phyloP scores from a whole-genome alignment of 2,113 vertebrate species.

The Beaufortia kweichowensis region DNA sequence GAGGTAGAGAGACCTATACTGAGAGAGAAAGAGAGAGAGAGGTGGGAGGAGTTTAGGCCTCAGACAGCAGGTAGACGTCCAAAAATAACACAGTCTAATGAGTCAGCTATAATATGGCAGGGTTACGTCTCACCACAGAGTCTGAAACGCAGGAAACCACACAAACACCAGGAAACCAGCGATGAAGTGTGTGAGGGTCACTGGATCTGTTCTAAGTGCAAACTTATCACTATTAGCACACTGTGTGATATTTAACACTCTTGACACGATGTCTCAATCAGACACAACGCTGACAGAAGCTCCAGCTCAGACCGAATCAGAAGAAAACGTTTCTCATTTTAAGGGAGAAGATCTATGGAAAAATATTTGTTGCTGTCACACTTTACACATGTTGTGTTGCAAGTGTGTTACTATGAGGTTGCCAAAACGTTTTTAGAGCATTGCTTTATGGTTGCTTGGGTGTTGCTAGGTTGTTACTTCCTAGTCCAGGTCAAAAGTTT shows the following conservation, averaged over 20 bases:
- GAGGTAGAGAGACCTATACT: too few relatives aligned
- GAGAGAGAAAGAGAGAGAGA: background rate
- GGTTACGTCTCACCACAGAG: background rate
- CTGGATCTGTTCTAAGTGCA: background rate
- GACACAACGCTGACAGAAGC: background rate
- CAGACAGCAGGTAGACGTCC: slow-evolving; percentile 24
- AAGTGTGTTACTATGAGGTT: too few relatives aligned
- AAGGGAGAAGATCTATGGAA: too few relatives aligned
- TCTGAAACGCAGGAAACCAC: background rate
- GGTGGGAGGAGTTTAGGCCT: slow-evolving; percentile 10
- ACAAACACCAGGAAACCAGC: background rate
- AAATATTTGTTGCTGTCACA: background rate
- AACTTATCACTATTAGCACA: background rate
- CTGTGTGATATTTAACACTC: slow-evolving; percentile 5
- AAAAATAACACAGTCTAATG: slow-evolving; percentile 28
- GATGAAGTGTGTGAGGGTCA: slow-evolving; percentile 9
- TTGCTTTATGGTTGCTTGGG: too few relatives aligned
- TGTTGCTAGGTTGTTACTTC: too few relatives aligned
- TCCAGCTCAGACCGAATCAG: background rate
- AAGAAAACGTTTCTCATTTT: too few relatives aligned
- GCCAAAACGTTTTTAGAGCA: too few relatives aligned
- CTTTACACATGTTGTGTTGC: background rate
- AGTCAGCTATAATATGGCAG: slow-evolving; percentile 28
- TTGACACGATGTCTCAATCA: background rate
- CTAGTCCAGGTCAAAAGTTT: too few relatives aligned